Evolutionary conservation across 1,140 invertebrate species (phyloP), one percentile per base, ranked within the genome.

Genomic region (Diachasmimorpha longicaudata): DNA sequence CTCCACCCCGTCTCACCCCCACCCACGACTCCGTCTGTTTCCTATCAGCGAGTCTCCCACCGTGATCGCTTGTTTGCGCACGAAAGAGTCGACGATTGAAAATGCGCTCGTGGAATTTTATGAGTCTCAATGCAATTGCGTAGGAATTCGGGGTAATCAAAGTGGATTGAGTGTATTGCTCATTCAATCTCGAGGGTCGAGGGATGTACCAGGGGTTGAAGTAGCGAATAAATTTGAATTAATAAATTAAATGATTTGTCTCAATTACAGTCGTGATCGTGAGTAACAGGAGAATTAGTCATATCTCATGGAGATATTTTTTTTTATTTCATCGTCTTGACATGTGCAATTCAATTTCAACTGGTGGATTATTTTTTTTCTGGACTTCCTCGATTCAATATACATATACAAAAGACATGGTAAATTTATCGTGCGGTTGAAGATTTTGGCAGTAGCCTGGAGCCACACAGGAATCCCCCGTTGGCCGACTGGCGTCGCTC

Each of bases 41-140:
- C 68, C 42, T 72, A 37, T 78, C 71, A 68, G 25, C 73, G 71
- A 78, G 48, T 75, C 31, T 67, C 25, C 31, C 67, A 52, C 74
- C 75, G 74, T 75, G 81, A 78, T 82, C 80, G 80, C 72, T 81
- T 86, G 84, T 85, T 86, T 85, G 83, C 80, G 72, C 78, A 80
- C 74, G 76, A 69, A 66, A 67, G 79, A 70, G 16, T 48, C 71
- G 31, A 48, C 46, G 70, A 63, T 66, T 73, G 55, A 73, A 39
- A 66, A 73, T 37, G 52, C 37, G 36, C 37, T 16, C 68, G 68
- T 48, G 44, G 39, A 70, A 46, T 70, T 48, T 70, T 70, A 70
- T 48, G 39, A 19, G 39, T 23, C 36, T 37, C 14, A 37, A 70
- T 48, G 19, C 68, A 44, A 39, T 69, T 19, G 39, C 23, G 68